These are phyloP conservation scores for Peromyscus californicus DNA, from an alignment of 2,113 vertebrate genomes.

Conservation along the genomic window DNA sequence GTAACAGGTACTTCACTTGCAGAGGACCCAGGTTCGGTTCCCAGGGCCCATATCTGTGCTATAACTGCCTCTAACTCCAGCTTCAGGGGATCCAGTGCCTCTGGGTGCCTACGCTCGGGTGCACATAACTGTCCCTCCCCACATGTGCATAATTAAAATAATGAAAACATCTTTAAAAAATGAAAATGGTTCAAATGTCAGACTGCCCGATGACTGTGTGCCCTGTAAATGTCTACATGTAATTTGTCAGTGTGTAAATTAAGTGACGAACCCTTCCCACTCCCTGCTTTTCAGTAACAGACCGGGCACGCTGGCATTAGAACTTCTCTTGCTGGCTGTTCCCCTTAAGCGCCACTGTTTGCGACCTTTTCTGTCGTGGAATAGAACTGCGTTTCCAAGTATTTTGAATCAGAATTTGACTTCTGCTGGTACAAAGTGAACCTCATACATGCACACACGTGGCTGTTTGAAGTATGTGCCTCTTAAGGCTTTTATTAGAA, in stretches of 20 bases:
- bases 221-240: neutral
- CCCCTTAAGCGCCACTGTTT: neutral
- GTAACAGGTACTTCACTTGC: neutral
- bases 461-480: neutral
- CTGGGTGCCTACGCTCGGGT: no score
- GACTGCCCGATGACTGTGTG: neutral
- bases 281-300: neutral
- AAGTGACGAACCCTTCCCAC: neutral
- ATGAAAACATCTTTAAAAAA: neutral
- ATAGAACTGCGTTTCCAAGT: neutral
- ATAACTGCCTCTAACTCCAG: neutral
- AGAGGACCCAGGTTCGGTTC: neutral
- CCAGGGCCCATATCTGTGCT: neutral
- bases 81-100: neutral
- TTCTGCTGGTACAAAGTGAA: neutral
- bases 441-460: neutral
- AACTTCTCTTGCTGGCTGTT: neutral
- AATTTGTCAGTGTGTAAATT: neutral
- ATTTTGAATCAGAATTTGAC: slow-evolving; percentile 35
- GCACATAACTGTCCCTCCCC: no score
- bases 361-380: neutral
- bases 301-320: neutral
- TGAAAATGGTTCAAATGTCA: neutral
- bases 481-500: slow-evolving; percentile 29
- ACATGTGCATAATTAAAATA: neutral